phyloP scores from a whole-genome alignment of 2,113 vertebrate species.

The Cyprinodon variegatus region DNA sequence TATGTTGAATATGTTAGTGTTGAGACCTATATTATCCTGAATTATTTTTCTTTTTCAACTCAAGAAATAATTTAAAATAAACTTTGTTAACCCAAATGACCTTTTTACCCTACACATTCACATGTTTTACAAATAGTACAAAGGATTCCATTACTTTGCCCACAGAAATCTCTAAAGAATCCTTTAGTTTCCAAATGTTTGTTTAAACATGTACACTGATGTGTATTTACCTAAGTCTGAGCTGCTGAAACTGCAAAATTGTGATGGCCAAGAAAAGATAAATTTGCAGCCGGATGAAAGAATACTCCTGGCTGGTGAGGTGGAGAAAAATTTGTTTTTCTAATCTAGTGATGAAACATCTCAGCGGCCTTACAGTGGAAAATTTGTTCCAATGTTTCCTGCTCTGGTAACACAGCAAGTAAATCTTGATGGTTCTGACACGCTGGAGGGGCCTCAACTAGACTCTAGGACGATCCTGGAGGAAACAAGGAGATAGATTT shows the following conservation, averaged over 20 bases:
- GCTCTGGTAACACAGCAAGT: neutral
- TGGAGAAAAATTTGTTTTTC: neutral
- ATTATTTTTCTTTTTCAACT: neutral
- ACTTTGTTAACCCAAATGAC: neutral
- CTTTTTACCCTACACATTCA: neutral
- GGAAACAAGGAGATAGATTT: constrained; percentile 40
- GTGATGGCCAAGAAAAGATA: neutral
- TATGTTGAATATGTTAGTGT: neutral
- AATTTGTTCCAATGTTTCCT: constrained; percentile 16
- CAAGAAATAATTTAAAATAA: neutral
- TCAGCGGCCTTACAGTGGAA: constrained; percentile 1
- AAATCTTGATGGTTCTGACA: constrained; percentile 41
- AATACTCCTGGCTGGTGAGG: neutral
- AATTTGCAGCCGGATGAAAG: neutral
- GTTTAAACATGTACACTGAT: neutral
- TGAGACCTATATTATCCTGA: neutral
- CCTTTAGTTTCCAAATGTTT: neutral
- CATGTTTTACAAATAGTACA: neutral
- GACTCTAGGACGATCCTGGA: constrained; percentile 11
- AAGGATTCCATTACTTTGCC: neutral
- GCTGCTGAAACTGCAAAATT: neutral
- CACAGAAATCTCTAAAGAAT: neutral
- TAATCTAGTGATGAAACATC: constrained; percentile 10
- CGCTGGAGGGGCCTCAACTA: constrained; percentile 12
- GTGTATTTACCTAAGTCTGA: neutral